Evolutionary conservation across 2,797 vertebrate genomes (phyloP).

Genomic region (Sphaeramia orbicularis): DNA sequence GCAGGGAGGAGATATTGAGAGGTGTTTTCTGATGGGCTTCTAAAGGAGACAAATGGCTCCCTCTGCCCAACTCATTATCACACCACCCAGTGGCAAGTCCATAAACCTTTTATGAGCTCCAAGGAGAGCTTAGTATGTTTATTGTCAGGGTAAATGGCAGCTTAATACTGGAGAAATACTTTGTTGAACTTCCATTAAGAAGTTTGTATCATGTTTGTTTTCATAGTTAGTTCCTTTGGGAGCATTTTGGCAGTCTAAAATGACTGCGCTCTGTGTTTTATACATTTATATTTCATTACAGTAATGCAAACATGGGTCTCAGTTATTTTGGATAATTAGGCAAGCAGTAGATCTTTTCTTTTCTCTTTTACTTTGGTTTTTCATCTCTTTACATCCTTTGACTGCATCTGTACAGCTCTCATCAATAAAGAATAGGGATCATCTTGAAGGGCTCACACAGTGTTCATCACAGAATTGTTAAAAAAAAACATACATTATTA

Average conservation of each 20-base stretch:
- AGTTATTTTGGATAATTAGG: background rate
- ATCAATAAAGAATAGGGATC: conserved; percentile 6
- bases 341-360: background rate
- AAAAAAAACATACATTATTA: conserved; percentile 1
- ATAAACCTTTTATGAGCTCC: conserved; percentile 59
- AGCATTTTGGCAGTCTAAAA: too few relatives aligned
- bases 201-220: conserved; percentile 4
- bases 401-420: background rate
- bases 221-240: background rate
- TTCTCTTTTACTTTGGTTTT: background rate
- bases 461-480: background rate
- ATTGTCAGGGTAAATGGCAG: conserved; percentile 7
- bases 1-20: background rate
- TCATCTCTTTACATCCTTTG: conserved; percentile 18
- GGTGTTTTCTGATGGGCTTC: conserved; percentile 27
- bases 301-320: background rate
- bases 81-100: conserved; percentile 18
- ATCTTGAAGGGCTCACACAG: conserved; percentile 14
- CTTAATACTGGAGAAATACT: conserved; percentile 7
- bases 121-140: conserved; percentile 31
- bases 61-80: conserved; percentile 17
- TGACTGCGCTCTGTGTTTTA: too few relatives aligned
- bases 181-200: conserved; percentile 20
- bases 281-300: too few relatives aligned
- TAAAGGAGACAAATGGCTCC: conserved; percentile 31